Evolutionary conservation across 2,797 vertebrate genomes (phyloP).

Genomic region (Nannoperca obscura): DNA sequence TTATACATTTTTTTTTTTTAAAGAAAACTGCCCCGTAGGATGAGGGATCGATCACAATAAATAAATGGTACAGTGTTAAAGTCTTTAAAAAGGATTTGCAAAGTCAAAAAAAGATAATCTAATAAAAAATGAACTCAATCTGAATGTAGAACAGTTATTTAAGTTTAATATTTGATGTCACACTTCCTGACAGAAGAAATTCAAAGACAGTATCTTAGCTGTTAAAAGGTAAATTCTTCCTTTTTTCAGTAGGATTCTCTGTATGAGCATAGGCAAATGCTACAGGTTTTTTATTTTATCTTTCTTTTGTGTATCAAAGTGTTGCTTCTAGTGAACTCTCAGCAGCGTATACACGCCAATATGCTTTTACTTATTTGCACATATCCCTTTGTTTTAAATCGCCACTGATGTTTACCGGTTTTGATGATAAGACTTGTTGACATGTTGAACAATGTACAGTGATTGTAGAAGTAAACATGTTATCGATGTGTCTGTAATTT

Average conservation of each 20-base stretch:
- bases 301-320: constrained; percentile 31
- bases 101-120: background rate
- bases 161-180: constrained; percentile 22
- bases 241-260: constrained; percentile 33
- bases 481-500: constrained; percentile 35
- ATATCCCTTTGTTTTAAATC: constrained; percentile 60
- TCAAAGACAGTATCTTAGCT: constrained; percentile 4
- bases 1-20: constrained; percentile 5
- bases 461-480: constrained; percentile 33
- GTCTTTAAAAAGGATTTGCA: constrained; percentile 39
- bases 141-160: constrained; percentile 57
- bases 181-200: constrained; percentile 9
- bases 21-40: constrained; percentile 24
- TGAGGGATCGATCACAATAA: constrained; percentile 7
- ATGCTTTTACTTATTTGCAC: constrained; percentile 69
- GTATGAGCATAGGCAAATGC: constrained; percentile 10
- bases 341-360: constrained; percentile 31
- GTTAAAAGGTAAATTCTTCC: constrained; percentile 10
- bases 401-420: constrained; percentile 66
- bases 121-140: constrained; percentile 24
- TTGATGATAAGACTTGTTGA: constrained; percentile 59
- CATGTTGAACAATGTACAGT: constrained; percentile 63
- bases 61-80: constrained; percentile 68
- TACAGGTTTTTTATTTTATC: constrained; percentile 4
- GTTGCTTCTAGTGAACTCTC: constrained; percentile 32